Percentiles rank a stretch among this genome's conserved stretches.
Evolutionary conservation across 2,113 vertebrate genomes (phyloP).

Genomic region (Sakesphorus luctuosus): DNA sequence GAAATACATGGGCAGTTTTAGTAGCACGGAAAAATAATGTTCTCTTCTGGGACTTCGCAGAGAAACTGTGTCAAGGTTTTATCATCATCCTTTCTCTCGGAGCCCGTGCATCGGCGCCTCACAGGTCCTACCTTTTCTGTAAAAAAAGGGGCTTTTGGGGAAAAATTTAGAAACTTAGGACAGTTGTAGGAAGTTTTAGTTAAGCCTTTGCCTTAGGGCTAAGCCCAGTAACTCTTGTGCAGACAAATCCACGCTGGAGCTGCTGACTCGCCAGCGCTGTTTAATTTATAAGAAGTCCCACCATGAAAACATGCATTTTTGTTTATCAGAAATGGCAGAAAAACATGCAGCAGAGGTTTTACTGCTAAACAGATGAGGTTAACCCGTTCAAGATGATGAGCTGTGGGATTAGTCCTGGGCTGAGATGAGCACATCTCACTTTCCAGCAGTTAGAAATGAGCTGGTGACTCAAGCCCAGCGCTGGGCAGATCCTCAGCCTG

Average conservation of each 20-base stretch:
- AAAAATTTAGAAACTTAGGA: neutral
- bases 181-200: neutral
- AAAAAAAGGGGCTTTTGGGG: neutral
- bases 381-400: neutral
- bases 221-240: neutral
- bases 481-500: neutral
- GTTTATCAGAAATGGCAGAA: slow-evolving; percentile 10
- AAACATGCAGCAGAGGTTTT: neutral
- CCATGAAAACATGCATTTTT: neutral
- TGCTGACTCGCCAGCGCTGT: neutral
- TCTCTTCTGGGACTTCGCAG: neutral
- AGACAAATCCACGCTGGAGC: neutral
- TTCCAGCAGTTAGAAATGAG: neutral
- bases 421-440: neutral
- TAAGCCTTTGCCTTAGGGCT: neutral
- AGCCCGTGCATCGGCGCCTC: accelerated
- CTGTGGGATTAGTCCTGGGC: neutral
- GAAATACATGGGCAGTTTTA: neutral
- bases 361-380: slow-evolving; percentile 11
- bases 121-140: neutral
- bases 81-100: neutral
- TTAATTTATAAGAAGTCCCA: slow-evolving; percentile 1
- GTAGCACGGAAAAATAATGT: neutral
- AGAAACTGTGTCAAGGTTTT: neutral
- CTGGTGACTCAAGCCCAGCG: neutral